Conservation (phyloP, 2,888 invertebrate species). For the Apodemia mormo region DNA sequence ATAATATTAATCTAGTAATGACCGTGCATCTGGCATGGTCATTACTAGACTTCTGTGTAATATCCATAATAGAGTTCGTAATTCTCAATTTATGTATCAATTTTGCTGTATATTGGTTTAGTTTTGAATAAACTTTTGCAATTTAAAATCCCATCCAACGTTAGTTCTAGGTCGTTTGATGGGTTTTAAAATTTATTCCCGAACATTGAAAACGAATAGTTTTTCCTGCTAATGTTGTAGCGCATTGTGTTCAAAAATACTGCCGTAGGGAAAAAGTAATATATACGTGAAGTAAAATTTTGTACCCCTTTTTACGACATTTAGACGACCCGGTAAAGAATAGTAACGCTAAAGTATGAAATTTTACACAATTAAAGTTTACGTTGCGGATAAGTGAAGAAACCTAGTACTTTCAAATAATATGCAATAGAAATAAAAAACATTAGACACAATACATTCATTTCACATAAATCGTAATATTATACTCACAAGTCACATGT, state of each 20-base stretch:
- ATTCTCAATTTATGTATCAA: constrained; percentile 10
- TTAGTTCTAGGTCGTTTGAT: constrained; percentile 17
- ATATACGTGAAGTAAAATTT: too few relatives aligned
- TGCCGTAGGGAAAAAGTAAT: neutral
- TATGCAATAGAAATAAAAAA: too few relatives aligned
- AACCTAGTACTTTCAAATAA: too few relatives aligned
- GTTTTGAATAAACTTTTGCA: constrained; percentile 25
- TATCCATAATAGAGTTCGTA: neutral
- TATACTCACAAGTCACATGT: too few relatives aligned
- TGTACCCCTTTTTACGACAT: too few relatives aligned
- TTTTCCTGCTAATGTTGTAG: neutral
- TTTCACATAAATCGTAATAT: too few relatives aligned
- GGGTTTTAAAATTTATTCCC: constrained; percentile 18
- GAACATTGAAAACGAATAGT: constrained; percentile 2
- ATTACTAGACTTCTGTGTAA: neutral
- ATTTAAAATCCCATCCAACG: constrained; percentile 19
- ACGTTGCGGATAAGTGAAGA: too few relatives aligned
- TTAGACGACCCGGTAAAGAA: too few relatives aligned
- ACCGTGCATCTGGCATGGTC: neutral
- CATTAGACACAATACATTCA: too few relatives aligned
- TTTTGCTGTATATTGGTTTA: constrained; percentile 22
- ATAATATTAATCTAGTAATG: neutral
- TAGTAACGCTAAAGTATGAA: too few relatives aligned
- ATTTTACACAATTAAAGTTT: too few relatives aligned
- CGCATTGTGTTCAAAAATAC: neutral